phyloP scores from a whole-genome alignment of 2,888 invertebrate genomes.

The Lobophora halterata region DNA sequence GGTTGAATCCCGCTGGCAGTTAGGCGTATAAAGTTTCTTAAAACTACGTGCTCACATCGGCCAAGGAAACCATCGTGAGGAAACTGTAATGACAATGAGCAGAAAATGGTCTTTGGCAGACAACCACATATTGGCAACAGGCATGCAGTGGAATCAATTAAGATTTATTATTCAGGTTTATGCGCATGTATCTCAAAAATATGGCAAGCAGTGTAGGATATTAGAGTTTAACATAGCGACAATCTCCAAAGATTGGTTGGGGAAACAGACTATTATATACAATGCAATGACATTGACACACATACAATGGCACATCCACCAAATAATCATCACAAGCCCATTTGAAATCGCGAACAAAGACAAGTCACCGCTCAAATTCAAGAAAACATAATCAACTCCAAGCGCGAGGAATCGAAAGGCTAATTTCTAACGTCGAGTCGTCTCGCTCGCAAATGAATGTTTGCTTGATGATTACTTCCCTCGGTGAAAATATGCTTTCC shows the following conservation, averaged over 20 bases:
- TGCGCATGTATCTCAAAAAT: too few species aligned
- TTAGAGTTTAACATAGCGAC: too few species aligned
- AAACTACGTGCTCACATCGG: too few species aligned
- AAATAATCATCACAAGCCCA: conserved; percentile 17
- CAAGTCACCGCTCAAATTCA: conserved; percentile 20
- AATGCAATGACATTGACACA: conserved; percentile 27
- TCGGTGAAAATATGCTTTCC: conserved; percentile 50
- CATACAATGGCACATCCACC: conserved; percentile 23
- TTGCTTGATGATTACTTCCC: conserved; percentile 31
- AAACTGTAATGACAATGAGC: too few species aligned
- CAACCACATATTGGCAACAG: too few species aligned
- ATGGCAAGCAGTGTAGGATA: too few species aligned
- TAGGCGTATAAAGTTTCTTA: too few species aligned
- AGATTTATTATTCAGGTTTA: too few species aligned
- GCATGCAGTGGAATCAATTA: too few species aligned
- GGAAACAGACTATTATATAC: conserved; percentile 28
- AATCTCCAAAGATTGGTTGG: conserved; percentile 20
- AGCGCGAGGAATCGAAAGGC: conserved; percentile 27
- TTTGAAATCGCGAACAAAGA: conserved; percentile 16
- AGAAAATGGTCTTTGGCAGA: too few species aligned
- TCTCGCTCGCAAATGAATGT: conserved; percentile 29
- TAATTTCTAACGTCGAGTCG: conserved; percentile 32
- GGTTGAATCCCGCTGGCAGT: too few species aligned
- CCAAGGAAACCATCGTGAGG: too few species aligned
- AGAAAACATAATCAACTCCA: conserved; percentile 25